Evolutionary conservation across 2,113 vertebrate genomes (phyloP).

Genomic region (Perca flavescens): DNA sequence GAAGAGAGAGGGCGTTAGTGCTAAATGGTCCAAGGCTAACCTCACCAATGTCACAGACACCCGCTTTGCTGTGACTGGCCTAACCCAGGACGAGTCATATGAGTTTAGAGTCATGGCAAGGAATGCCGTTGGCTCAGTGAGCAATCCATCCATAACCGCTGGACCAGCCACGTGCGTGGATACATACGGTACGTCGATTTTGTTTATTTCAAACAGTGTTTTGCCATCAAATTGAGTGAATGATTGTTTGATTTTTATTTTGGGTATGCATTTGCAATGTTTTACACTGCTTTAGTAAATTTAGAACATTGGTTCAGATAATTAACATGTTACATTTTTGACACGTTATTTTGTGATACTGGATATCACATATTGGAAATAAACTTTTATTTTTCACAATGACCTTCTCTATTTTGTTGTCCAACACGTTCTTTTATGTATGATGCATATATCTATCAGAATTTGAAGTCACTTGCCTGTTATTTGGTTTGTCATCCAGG

Average conservation of each 20-base stretch:
- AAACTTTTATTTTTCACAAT: background rate
- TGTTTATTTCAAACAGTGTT: background rate
- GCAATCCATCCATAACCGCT: slow-evolving; percentile 91
- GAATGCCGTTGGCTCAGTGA: slow-evolving; percentile 95
- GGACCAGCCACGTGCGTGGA: slow-evolving; percentile 95
- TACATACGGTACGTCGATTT: slow-evolving; percentile 87
- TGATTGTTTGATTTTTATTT: too few species aligned
- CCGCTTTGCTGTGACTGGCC: slow-evolving; percentile 90
- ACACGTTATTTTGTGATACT: background rate
- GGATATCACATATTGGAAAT: background rate
- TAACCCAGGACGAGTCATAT: slow-evolving; percentile 92
- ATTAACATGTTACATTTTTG: background rate
- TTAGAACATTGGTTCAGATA: background rate
- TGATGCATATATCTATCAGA: background rate
- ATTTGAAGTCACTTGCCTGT: background rate
- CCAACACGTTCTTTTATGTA: background rate
- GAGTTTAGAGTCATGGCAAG: slow-evolving; percentile 96
- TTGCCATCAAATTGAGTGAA: background rate
- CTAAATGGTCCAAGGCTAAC: slow-evolving; percentile 93
- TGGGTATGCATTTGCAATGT: too few species aligned
- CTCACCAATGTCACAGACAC: slow-evolving; percentile 94
- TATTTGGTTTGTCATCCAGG: slow-evolving; percentile 78
- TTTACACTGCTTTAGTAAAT: too few species aligned
- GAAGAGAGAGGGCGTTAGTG: slow-evolving; percentile 88
- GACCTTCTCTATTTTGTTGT: background rate